Evolutionary conservation across 2,888 invertebrate genomes (phyloP).

Genomic region (Agrochola macilenta): DNA sequence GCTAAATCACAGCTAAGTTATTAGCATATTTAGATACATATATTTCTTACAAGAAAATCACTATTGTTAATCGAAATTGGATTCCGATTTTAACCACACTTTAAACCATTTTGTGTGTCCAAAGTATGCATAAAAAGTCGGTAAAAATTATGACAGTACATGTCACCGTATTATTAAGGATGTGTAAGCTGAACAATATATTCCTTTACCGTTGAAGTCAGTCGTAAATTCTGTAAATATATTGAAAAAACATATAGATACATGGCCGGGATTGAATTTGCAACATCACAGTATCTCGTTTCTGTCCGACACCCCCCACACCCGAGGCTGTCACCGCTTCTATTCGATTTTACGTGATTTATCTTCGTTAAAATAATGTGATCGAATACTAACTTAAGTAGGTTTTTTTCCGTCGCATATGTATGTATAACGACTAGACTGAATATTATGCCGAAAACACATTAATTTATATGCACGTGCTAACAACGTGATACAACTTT

Average conservation of each 20-base stretch:
- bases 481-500: conserved; percentile 69
- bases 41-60: background rate
- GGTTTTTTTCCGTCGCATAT: conserved; percentile 67
- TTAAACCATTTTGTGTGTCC: conserved; percentile 7
- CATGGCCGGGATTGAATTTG: conserved; percentile 53
- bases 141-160: conserved; percentile 30
- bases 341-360: conserved; percentile 71
- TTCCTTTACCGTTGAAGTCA: conserved; percentile 36
- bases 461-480: conserved; percentile 71
- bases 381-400: conserved; percentile 61
- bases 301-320: conserved; percentile 60
- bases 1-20: background rate
- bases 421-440: conserved; percentile 64
- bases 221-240: conserved; percentile 58
- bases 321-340: conserved; percentile 64
- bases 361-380: conserved; percentile 65
- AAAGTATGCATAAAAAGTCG: background rate
- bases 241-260: conserved; percentile 58
- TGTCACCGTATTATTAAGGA: conserved; percentile 42
- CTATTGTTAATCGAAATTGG: background rate
- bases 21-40: background rate
- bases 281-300: conserved; percentile 61
- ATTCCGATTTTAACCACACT: background rate
- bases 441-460: conserved; percentile 66
- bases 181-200: conserved; percentile 43